Conservation (phyloP, 92 coral and sea anemone species). For the Blastomussa wellsi region DNA sequence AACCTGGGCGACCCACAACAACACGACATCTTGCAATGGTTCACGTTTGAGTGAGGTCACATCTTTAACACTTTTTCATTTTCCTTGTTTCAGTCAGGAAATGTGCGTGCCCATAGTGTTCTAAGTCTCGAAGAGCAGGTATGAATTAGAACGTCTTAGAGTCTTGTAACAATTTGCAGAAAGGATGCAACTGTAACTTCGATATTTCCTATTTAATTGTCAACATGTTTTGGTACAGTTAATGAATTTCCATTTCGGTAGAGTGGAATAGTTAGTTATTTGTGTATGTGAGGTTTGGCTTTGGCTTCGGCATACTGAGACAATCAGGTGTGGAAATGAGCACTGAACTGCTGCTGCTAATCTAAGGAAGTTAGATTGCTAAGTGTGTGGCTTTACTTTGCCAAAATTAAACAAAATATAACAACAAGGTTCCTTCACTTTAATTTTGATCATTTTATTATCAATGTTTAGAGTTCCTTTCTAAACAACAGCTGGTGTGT, state of each 20-base stretch:
- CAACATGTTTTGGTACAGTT: too few species aligned
- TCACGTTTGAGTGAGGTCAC: background rate
- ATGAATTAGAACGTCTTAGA: background rate
- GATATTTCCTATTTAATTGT: too few species aligned
- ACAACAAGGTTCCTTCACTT: too few species aligned
- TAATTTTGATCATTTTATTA: too few species aligned
- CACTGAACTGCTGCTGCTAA: background rate
- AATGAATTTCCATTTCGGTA: too few species aligned
- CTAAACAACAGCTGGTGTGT: background rate
- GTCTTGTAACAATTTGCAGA: background rate
- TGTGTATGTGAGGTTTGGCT: too few species aligned
- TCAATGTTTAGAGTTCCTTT: background rate
- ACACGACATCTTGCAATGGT: too few species aligned
- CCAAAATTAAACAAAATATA: background rate
- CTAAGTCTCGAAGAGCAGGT: slow-evolving; percentile 95
- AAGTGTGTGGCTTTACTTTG: background rate
- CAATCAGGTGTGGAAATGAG: background rate
- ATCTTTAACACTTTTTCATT: background rate
- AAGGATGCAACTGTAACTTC: too few species aligned
- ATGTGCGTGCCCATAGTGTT: slow-evolving; percentile 96
- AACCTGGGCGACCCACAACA: too few species aligned
- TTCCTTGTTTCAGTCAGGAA: slow-evolving; percentile 72
- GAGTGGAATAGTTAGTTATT: too few species aligned
- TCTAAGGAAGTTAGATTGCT: background rate
- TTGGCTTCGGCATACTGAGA: background rate